phyloP scores from a whole-genome alignment of 2,888 invertebrate species.

The Orgyia antiqua region DNA sequence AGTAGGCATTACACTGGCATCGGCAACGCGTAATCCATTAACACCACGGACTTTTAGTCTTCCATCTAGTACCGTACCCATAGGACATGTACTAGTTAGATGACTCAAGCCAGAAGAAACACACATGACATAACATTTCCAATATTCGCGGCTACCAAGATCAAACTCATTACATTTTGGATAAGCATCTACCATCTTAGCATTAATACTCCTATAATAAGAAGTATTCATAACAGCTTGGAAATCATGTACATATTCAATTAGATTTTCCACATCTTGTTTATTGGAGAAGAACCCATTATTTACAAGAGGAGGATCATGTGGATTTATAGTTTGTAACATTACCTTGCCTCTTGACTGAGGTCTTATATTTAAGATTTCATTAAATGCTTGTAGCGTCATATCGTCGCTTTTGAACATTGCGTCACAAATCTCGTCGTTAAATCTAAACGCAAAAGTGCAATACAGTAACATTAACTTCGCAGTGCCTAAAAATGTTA shows the following conservation, averaged over 20 bases:
- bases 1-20: constrained; percentile 31
- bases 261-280: constrained; percentile 24
- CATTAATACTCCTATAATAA: constrained; percentile 26
- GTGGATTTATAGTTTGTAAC: constrained; percentile 25
- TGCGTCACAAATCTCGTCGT: constrained; percentile 26
- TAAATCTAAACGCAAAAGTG: constrained; percentile 72
- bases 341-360: constrained; percentile 51
- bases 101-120: constrained; percentile 30
- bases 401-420: constrained; percentile 11
- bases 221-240: constrained; percentile 27
- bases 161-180: constrained; percentile 23
- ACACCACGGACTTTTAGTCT: constrained; percentile 28
- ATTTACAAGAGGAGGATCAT: constrained; percentile 25
- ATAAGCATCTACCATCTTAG: constrained; percentile 20
- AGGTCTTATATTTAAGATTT: constrained; percentile 26
- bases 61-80: constrained; percentile 35
- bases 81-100: constrained; percentile 31
- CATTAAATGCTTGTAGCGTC: constrained; percentile 22
- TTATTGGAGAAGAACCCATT: constrained; percentile 26
- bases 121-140: constrained; percentile 31
- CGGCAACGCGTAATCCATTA: constrained; percentile 23
- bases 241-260: constrained; percentile 25
- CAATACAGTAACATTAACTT: constrained; percentile 26
- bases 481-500: constrained; percentile 15
- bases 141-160: constrained; percentile 28